Evolutionary conservation across 2,888 invertebrate genomes (phyloP).

Genomic region (Drosophila koepferae): DNA sequence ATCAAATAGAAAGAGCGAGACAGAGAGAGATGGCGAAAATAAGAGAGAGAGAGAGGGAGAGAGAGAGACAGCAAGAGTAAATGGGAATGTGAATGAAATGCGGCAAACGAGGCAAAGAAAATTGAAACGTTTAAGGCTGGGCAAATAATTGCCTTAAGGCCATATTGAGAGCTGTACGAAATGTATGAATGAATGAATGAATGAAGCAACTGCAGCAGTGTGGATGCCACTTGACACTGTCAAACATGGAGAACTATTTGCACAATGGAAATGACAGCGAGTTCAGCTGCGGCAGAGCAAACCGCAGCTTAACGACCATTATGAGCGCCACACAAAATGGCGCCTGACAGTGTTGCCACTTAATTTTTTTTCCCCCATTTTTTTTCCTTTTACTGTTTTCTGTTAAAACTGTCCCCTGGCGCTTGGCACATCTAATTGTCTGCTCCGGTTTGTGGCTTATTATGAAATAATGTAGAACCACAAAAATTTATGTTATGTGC

Average conservation of each 20-base stretch:
- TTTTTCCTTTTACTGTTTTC: slow-evolving; percentile 14
- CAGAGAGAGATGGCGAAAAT: too few relatives aligned
- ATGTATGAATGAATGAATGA: slow-evolving; percentile 1
- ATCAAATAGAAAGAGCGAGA: slow-evolving; percentile 19
- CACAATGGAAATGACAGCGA: slow-evolving; percentile 45
- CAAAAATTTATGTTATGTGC: slow-evolving; percentile 57
- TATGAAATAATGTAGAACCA: slow-evolving; percentile 66
- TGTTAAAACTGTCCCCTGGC: slow-evolving; percentile 59
- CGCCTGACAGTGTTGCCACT: slow-evolving; percentile 58
- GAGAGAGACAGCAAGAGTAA: not conserved
- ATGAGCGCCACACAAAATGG: slow-evolving; percentile 40
- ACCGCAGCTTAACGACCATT: slow-evolving; percentile 67
- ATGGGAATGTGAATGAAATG: slow-evolving; percentile 36
- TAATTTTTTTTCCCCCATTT: slow-evolving; percentile 51
- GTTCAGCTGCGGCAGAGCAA: slow-evolving; percentile 32
- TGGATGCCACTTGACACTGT: slow-evolving; percentile 26
- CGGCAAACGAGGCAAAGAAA: slow-evolving; percentile 29
- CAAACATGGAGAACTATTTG: slow-evolving; percentile 59
- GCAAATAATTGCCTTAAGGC: slow-evolving; percentile 61
- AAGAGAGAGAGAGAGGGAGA: too few relatives aligned
- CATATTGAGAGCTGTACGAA: slow-evolving; percentile 22
- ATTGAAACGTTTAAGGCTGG: slow-evolving; percentile 59
- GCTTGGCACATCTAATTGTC: slow-evolving; percentile 62
- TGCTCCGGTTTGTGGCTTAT: slow-evolving; percentile 62
- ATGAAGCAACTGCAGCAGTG: slow-evolving; percentile 13